Evolutionary conservation across 2,113 vertebrate species (phyloP).

Genomic region (Urocitellus parryii): DNA sequence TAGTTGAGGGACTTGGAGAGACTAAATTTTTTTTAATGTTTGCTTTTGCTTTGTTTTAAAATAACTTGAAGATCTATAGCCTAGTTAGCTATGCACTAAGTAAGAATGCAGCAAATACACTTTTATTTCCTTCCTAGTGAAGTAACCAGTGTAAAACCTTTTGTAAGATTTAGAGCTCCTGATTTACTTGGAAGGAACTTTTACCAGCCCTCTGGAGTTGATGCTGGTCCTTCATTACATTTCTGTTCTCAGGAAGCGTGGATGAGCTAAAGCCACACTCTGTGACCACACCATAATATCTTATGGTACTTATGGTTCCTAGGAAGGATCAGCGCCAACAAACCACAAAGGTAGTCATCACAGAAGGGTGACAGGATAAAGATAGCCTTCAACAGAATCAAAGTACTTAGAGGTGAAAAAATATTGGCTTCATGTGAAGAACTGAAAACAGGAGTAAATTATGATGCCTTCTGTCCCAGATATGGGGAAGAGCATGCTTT

Average conservation of each 20-base stretch:
- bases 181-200: not conserved
- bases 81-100: not conserved
- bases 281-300: not conserved
- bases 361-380: not conserved
- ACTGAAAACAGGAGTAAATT: slow-evolving; percentile 1
- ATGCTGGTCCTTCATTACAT: not conserved
- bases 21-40: not conserved
- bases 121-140: not conserved
- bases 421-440: not conserved
- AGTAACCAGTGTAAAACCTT: not conserved
- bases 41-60: slow-evolving; percentile 19
- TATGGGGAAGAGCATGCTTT: not conserved
- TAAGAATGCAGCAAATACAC: not conserved
- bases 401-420: not conserved
- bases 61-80: not conserved
- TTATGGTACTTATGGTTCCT: not conserved
- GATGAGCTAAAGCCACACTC: not conserved
- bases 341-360: not conserved
- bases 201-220: not conserved
- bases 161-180: not conserved
- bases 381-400: not conserved
- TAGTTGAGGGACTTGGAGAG: not conserved
- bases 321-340: not conserved
- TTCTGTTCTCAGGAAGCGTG: not conserved
- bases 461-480: not conserved